Evolutionary conservation across 2,888 invertebrate genomes (phyloP).

Genomic region (Mythimna impura): DNA sequence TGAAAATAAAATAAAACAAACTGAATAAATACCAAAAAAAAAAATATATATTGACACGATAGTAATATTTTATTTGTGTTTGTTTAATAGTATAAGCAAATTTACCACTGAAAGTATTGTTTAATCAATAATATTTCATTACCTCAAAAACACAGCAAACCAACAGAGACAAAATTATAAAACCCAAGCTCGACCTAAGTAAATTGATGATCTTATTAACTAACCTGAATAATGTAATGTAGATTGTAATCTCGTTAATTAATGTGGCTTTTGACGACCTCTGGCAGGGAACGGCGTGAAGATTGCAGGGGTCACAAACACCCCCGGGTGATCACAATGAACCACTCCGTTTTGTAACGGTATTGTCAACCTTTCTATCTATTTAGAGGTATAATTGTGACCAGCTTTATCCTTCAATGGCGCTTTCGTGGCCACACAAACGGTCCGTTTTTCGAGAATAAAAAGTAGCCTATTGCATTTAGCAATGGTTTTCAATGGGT

Average conservation of each 20-base stretch:
- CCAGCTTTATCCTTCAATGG: background rate
- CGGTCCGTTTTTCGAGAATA: background rate
- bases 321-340: slow-evolving; percentile 13
- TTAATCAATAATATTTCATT: background rate
- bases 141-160: background rate
- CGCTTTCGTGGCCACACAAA: background rate
- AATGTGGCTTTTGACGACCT: slow-evolving; percentile 23
- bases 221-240: slow-evolving; percentile 25
- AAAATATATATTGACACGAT: too few species aligned
- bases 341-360: background rate
- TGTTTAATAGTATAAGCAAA: background rate
- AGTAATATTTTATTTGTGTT: too few species aligned
- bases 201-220: slow-evolving; percentile 31
- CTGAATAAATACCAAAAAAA: background rate
- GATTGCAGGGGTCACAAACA: slow-evolving; percentile 26
- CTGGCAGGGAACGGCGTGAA: slow-evolving; percentile 14
- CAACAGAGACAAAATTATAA: background rate
- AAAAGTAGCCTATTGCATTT: background rate
- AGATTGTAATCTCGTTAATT: slow-evolving; percentile 40
- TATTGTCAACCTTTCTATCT: background rate
- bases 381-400: background rate
- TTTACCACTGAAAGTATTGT: background rate
- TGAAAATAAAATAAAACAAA: background rate
- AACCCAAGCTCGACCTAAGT: slow-evolving; percentile 6
- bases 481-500: too few species aligned